These are phyloP conservation scores for Polypterus bichir DNA, from an alignment of 2,113 vertebrate species.

Conservation along the genomic window DNA sequence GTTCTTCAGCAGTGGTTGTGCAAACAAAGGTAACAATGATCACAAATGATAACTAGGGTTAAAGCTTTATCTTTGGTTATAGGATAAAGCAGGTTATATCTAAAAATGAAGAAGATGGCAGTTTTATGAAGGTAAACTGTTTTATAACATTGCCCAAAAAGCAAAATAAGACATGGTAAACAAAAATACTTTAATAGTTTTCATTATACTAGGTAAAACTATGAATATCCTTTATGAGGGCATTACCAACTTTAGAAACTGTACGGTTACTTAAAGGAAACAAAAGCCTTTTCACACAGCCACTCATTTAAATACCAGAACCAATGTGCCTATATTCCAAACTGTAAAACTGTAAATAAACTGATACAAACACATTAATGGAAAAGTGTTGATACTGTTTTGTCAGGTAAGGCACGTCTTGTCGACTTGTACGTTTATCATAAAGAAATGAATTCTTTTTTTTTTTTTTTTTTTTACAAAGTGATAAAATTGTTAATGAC, in stretches of 20 bases:
- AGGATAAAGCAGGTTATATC: slow-evolving; percentile 8
- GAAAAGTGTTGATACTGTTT: slow-evolving; percentile 46
- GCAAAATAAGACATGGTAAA: too few species aligned
- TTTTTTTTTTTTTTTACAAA: slow-evolving; percentile 25
- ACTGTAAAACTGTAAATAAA: slow-evolving; percentile 33
- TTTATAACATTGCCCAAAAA: too few species aligned
- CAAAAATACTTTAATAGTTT: too few species aligned
- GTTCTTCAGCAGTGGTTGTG: slow-evolving; percentile 53
- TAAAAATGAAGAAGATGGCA: slow-evolving; percentile 3
- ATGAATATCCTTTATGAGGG: too few species aligned
- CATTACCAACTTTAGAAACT: slow-evolving; percentile 14
- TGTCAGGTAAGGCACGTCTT: slow-evolving; percentile 77
- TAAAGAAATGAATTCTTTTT: slow-evolving; percentile 36
- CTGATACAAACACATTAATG: slow-evolving; percentile 49
- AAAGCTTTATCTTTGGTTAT: slow-evolving; percentile 10
- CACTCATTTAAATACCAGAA: slow-evolving; percentile 42
- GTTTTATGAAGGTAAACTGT: neutral
- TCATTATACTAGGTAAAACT: too few species aligned
- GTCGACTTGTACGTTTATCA: slow-evolving; percentile 56
- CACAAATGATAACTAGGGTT: slow-evolving; percentile 6
- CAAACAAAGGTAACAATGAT: slow-evolving; percentile 51
- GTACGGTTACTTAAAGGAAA: slow-evolving; percentile 15
- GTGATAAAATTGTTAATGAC: slow-evolving; percentile 47
- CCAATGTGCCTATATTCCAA: slow-evolving; percentile 36
- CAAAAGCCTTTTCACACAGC: slow-evolving; percentile 64